A percentile compares a stretch with the other conserved stretches of the same genome.
Evolutionary conservation across 2,888 invertebrate species (phyloP).

Genomic region (Ornithoptera alexandrae): DNA sequence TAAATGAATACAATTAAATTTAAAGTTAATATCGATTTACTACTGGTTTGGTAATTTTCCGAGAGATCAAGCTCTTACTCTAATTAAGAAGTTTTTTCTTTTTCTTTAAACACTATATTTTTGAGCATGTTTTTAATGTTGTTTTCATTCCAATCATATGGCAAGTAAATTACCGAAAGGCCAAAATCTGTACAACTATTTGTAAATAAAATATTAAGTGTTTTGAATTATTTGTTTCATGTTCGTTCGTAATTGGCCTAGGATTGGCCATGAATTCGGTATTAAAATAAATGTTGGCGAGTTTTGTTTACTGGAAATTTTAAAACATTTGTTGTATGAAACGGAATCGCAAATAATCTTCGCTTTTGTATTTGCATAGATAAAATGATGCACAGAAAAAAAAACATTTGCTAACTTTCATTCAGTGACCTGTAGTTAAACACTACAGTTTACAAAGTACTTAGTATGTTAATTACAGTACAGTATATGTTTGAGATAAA

Average conservation of each 20-base stretch:
- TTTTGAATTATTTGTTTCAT: constrained; percentile 3
- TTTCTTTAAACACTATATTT: too few species aligned
- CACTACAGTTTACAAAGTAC: too few species aligned
- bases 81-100: too few species aligned
- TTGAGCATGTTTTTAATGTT: background rate
- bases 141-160: background rate
- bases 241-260: background rate
- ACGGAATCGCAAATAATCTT: constrained; percentile 5
- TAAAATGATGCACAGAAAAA: background rate
- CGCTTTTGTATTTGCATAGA: background rate
- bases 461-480: too few species aligned
- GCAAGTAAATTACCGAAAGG: background rate
- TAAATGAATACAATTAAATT: background rate
- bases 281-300: constrained; percentile 4
- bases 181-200: background rate
- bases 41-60: too few species aligned
- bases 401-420: background rate
- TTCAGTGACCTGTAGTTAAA: background rate
- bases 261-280: constrained; percentile 1
- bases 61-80: too few species aligned
- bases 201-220: background rate
- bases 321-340: constrained; percentile 11
- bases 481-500: too few species aligned
- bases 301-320: constrained; percentile 6
- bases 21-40: background rate